A percentile compares a stretch with the other conserved stretches of the same genome.
Conservation (phyloP, 2,113 vertebrate species). For the Tupaia chinensis region DNA sequence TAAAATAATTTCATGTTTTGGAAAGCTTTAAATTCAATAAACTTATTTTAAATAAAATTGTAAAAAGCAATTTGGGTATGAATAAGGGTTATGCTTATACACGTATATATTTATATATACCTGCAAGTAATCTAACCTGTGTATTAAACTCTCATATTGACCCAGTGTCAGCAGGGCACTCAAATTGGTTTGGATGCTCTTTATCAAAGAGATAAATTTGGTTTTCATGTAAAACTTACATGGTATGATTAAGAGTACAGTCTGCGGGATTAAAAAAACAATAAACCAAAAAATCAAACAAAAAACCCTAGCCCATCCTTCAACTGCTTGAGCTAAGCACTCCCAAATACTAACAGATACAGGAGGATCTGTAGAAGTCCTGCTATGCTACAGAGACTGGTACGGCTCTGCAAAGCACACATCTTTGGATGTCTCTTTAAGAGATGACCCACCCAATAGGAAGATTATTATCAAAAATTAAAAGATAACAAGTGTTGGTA, state of each 20-base stretch:
- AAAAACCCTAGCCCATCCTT: not conserved
- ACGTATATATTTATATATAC: not conserved
- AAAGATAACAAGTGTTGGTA: not conserved
- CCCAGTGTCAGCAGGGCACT: not conserved
- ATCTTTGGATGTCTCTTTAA: not conserved
- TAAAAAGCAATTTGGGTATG: not conserved
- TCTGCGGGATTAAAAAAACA: not conserved
- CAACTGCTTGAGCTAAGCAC: not conserved
- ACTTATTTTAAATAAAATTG: not conserved
- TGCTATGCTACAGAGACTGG: not conserved
- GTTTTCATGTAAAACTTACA: not conserved
- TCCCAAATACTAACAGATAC: not conserved
- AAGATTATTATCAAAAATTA: not conserved
- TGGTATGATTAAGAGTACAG: not conserved
- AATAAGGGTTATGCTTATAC: not conserved
- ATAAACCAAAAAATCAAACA: not conserved
- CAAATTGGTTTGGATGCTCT: not conserved
- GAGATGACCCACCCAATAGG: not conserved
- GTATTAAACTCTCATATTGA: not conserved
- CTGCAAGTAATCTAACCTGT: not conserved
- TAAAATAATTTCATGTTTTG: not conserved
- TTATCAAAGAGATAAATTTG: not conserved
- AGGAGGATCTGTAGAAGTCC: not conserved
- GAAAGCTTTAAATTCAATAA: slow-evolving; percentile 18
- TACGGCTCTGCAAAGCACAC: not conserved